Base-by-base conservation (phyloP, 2,113 vertebrate species). In the Pollachius pollachius region DNA sequence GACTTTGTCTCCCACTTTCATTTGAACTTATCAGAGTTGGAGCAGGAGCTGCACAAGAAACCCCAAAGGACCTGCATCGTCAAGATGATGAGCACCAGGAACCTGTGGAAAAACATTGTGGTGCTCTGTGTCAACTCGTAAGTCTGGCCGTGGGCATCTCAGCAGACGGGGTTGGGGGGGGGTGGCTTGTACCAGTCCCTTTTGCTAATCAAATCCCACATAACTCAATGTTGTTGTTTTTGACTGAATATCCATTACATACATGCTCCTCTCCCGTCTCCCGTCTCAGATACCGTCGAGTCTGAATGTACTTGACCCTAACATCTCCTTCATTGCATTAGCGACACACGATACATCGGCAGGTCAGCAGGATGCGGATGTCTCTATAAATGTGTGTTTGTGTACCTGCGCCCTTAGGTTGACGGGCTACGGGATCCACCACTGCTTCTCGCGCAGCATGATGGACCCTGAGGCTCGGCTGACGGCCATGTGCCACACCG, bases 41-140 rank as follows among this genome's bases (percentile, higher is more conserved):
- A 98, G 86, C 94, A 94, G 70, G 96, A 97, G 81, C 93, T 98
- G 16, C 82, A 91, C 77, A 93, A 92, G 87, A 94, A 93, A 62
- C 95, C 96, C 0, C 94, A 94, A 88, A 95, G 94, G 84, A 94
- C 93, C 72, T 98, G 96, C 87, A 94, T 99, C 19, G 92, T 97
- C 63, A 96, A 96, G 89, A 94, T 99, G 88, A 95, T 95, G 84
- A 94, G 94, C 70, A 98, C 97, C 19, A 93, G 97, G 73, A 99
- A 98, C 90, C 91, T 99, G 85, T 99, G 97, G 97, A 98, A 98
- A 81, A 98, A 98, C 92, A 98, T 98, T 0, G 94, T 99, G 54
- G 97, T 99, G 23, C 85, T 99, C 67, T 99, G 97, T 82, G 95
- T 99, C 75, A 99, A 98, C 90, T 99, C 97, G 97, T 99, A 93